phyloP scores from a whole-genome alignment of 2,888 invertebrate species.

The Ormyrus pomaceus region DNA sequence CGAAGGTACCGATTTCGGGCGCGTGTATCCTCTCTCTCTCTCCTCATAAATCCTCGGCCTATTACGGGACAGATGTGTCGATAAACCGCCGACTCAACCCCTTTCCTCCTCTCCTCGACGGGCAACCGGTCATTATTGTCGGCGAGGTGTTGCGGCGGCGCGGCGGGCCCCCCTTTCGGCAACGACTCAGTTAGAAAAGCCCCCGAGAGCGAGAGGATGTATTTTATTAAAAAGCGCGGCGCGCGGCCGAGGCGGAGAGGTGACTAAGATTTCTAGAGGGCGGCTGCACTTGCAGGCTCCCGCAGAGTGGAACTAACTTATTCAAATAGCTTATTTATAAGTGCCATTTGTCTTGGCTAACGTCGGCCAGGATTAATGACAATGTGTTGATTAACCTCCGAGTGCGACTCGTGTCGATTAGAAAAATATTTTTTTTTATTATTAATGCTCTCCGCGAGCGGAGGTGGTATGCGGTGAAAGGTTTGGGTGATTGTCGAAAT shows the following conservation, averaged over 20 bases:
- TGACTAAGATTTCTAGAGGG: conserved; percentile 35
- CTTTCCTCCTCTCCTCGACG: conserved; percentile 48
- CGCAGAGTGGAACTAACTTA: conserved; percentile 39
- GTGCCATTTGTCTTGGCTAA: conserved; percentile 45
- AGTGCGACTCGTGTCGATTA: conserved; percentile 11
- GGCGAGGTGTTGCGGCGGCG: conserved; percentile 11
- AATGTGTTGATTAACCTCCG: conserved; percentile 47
- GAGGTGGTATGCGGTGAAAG: conserved; percentile 34
- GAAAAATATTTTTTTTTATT: conserved; percentile 37
- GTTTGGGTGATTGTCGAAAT: conserved; percentile 22
- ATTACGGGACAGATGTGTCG: conserved; percentile 74
- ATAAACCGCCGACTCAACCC: conserved; percentile 63
- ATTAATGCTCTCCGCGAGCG: conserved; percentile 16
- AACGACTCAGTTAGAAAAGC: conserved; percentile 50
- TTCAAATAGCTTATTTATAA: conserved; percentile 49
- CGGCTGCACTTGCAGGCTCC: conserved; percentile 44
- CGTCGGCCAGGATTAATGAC: conserved; percentile 49
- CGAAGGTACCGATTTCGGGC: conserved; percentile 67
- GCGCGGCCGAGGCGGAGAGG: background rate
- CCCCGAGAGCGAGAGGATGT: background rate
- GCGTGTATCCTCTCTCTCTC: conserved; percentile 60
- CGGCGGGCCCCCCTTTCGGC: conserved; percentile 18
- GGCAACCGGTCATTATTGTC: conserved; percentile 22
- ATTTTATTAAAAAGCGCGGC: conserved; percentile 49
- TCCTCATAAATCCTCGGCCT: conserved; percentile 69